Evolutionary conservation across 1,140 invertebrate species (phyloP), one percentile per base, ranked within the genome.

Genomic region (Drosophila sturtevanti): DNA sequence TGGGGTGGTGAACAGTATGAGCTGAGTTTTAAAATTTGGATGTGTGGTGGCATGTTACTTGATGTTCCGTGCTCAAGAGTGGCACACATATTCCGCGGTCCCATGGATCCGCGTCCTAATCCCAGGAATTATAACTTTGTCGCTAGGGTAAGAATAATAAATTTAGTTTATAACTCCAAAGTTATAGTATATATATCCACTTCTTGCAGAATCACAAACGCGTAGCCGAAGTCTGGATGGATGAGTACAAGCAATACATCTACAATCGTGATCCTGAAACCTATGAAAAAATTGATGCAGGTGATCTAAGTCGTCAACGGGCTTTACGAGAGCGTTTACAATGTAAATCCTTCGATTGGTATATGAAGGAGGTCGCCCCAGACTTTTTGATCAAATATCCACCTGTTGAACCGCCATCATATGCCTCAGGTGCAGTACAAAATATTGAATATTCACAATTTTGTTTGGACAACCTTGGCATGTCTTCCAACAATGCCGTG

Each of bases 1-100:
- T 99, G 98, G 98, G 98, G 98, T 31, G 98, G 98, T 12, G 98
- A 99, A 92, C 99, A 99, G 87, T 96, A 99, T 67, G 98, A 99
- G 92, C 94, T 99, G 59, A 99, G 98, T 54, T 99, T 99, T 80
- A 97, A 99, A 93, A 97, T 98, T 54, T 96, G 96, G 95, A 96
- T 96, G 90, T 96, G 96, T 73, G 98, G 94, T 92, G 99, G 99
- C 86, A 96, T 96, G 94, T 97, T 96, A 97, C 95, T 93, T 92
- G 98, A 94, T 92, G 95, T 93, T 11, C 98, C 98, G 1, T 99
- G 98, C 90, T 99, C 98, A 0, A 94, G 98, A 74, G 98, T 99
- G 9, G 98, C 98, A 0, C 98, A 99, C 92, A 98, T 98, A 4
- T 91, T 91, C 51, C 72, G 90, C 1, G 90, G 90, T 14, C 73